Conservation (phyloP, 1,140 invertebrate genomes). For the Brachionus calyciflorus region DNA sequence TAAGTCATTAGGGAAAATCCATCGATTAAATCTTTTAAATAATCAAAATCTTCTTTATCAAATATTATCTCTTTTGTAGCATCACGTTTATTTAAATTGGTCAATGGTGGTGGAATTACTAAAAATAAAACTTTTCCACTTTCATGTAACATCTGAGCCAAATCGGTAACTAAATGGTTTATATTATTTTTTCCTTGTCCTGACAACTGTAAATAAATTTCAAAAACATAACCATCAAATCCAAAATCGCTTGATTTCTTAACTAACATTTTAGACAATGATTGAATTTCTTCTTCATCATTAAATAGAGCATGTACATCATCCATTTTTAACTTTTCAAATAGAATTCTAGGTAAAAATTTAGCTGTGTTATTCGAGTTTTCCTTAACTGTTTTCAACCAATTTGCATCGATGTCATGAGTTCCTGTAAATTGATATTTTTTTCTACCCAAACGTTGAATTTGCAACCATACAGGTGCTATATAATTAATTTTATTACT, state of each 20-base stretch:
- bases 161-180: slow-evolving; percentile 42
- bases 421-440: slow-evolving; percentile 61
- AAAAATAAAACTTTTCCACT: slow-evolving; percentile 65
- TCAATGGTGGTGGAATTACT: slow-evolving; percentile 75
- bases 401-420: slow-evolving; percentile 71
- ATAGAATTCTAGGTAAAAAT: slow-evolving; percentile 62
- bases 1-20: slow-evolving; percentile 91
- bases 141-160: slow-evolving; percentile 4
- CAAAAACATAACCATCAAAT: slow-evolving; percentile 81
- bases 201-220: slow-evolving; percentile 80
- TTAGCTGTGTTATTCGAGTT: slow-evolving; percentile 48
- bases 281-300: slow-evolving; percentile 52
- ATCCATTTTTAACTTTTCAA: slow-evolving; percentile 60
- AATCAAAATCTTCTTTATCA: slow-evolving; percentile 72
- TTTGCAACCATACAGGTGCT: slow-evolving; percentile 89
- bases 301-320: slow-evolving; percentile 47
- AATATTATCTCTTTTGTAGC: slow-evolving; percentile 63
- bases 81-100: slow-evolving; percentile 61
- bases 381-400: slow-evolving; percentile 61
- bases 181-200: slow-evolving; percentile 64
- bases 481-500: slow-evolving; percentile 82
- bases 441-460: slow-evolving; percentile 66
- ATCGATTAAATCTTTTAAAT: slow-evolving; percentile 72
- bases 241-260: not conserved
- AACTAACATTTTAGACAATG: slow-evolving; percentile 50